Evolutionary conservation across 2,888 invertebrate species (phyloP).

Genomic region (Ophion ellenae): DNA sequence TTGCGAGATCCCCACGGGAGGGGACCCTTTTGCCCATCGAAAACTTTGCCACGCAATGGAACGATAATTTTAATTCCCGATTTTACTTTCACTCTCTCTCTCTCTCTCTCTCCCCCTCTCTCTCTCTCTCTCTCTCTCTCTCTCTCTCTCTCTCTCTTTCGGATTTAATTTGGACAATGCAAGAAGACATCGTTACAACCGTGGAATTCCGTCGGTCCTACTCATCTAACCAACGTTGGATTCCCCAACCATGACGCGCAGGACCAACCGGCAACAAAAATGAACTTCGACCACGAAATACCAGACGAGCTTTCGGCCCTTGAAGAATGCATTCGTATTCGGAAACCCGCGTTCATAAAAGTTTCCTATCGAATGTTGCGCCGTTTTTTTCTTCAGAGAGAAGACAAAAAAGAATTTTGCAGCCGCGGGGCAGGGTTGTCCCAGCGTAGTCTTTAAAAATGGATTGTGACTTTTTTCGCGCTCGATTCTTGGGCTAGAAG

Average conservation of each 20-base stretch:
- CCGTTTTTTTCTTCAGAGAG: not conserved
- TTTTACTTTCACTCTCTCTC: not conserved
- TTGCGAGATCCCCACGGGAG: slow-evolving; percentile 18
- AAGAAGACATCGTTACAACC: not conserved
- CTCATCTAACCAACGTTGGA: no score
- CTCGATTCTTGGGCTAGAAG: slow-evolving; percentile 58
- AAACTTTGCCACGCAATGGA: slow-evolving; percentile 19
- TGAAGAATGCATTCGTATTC: no score
- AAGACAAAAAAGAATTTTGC: not conserved
- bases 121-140: no score
- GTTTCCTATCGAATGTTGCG: not conserved
- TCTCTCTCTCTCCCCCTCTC: no score
- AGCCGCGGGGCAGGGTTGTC: not conserved
- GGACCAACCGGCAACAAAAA: no score
- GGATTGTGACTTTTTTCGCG: slow-evolving; percentile 73
- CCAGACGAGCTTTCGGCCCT: no score
- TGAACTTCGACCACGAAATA: no score
- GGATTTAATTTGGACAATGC: not conserved
- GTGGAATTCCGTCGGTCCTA: no score
- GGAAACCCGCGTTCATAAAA: no score
- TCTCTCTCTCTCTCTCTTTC: not conserved
- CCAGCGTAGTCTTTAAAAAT: slow-evolving; percentile 71
- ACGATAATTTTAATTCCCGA: slow-evolving; percentile 16
- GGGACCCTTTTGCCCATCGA: slow-evolving; percentile 26
- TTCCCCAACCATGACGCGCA: no score